Evolutionary conservation across 2,113 vertebrate genomes (phyloP).

Genomic region (Pseudois nayaur): DNA sequence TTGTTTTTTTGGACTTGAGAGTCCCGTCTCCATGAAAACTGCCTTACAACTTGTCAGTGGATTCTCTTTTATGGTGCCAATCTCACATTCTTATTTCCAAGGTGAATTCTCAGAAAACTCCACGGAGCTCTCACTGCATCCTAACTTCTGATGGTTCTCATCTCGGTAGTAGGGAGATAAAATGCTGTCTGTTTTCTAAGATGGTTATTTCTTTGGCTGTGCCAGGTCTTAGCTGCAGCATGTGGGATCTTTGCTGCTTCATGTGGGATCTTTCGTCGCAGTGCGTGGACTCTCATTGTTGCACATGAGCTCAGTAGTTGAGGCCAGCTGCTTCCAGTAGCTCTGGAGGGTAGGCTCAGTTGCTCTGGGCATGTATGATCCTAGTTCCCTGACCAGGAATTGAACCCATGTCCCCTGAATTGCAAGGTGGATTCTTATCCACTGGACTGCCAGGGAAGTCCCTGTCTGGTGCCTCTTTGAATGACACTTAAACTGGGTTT

Average conservation of each 20-base stretch:
- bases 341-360: background rate
- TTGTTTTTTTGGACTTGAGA: background rate
- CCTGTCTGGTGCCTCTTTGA: background rate
- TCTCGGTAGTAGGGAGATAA: background rate
- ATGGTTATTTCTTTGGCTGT: background rate
- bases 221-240: background rate
- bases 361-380: background rate
- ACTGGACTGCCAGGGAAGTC: background rate
- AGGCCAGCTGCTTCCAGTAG: background rate
- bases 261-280: fast-evolving
- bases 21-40: background rate
- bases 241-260: background rate
- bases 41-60: background rate
- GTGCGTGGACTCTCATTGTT: fast-evolving
- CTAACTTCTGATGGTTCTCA: background rate
- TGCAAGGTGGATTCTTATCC: background rate
- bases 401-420: background rate
- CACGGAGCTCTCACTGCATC: background rate
- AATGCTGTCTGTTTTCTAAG: background rate
- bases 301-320: background rate
- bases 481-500: no score
- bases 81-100: background rate
- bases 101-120: background rate
- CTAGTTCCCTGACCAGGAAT: background rate
- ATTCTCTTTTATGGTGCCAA: background rate